These are phyloP conservation scores for Scaptomyza flava DNA, from an alignment of 2,888 invertebrate species.

Conservation along the genomic window DNA sequence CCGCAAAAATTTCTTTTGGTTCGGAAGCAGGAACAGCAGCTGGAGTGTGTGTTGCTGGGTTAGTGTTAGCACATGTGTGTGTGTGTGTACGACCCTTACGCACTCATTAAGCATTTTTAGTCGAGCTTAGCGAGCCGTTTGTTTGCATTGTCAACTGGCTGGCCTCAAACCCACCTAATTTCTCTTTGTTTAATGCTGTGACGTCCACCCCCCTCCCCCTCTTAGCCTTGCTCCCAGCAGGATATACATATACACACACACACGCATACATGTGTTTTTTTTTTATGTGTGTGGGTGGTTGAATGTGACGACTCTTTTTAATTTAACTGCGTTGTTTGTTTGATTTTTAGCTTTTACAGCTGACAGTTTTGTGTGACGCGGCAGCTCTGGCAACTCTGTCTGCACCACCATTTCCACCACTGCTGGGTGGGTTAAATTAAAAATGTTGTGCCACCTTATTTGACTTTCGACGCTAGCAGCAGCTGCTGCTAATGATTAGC, in stretches of 20 bases:
- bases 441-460: conserved; percentile 66
- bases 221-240: conserved; percentile 9
- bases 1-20: conserved; percentile 72
- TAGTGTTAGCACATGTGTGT: no score
- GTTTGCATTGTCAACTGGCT: conserved; percentile 67
- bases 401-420: conserved; percentile 1
- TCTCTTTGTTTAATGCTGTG: conserved; percentile 18
- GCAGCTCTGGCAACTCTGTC: conserved; percentile 32
- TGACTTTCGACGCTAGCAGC: conserved; percentile 47
- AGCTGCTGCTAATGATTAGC: conserved; percentile 32
- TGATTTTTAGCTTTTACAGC: conserved; percentile 76
- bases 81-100: conserved; percentile 50
- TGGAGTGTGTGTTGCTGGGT: neutral
- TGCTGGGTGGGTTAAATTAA: conserved; percentile 44
- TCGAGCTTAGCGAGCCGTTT: conserved; percentile 77
- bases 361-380: conserved; percentile 59
- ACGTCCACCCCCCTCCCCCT: neutral
- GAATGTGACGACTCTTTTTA: conserved; percentile 52
- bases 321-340: conserved; percentile 69
- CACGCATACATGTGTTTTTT: neutral
- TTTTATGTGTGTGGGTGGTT: conserved; percentile 11
- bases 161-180: conserved; percentile 2
- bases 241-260: conserved; percentile 61
- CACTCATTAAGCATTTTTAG: conserved; percentile 77
- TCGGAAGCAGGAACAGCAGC: conserved; percentile 19